Percentiles rank a stretch among this genome's conserved stretches.
Evolutionary conservation across 2,797 vertebrate species (phyloP).

Genomic region (Phaenicophaeus curvirostris): DNA sequence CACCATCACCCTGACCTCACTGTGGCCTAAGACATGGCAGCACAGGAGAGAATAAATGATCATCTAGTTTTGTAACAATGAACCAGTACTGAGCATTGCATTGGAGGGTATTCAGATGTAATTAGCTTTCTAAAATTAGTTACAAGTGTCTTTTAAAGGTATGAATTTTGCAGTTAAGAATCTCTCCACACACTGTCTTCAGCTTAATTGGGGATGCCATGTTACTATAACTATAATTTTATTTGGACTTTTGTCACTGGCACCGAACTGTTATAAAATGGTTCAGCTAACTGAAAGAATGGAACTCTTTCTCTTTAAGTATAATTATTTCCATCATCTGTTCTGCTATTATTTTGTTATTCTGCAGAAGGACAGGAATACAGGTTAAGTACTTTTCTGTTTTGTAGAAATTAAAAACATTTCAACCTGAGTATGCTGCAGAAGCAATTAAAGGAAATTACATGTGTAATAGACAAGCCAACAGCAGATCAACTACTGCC

Average conservation of each 20-base stretch:
- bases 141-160: background rate
- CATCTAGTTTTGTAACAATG: background rate
- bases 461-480: background rate
- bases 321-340: background rate
- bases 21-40: background rate
- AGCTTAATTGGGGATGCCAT: background rate
- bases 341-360: background rate
- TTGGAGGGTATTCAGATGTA: background rate
- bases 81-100: background rate
- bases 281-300: background rate
- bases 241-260: background rate
- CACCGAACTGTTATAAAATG: background rate
- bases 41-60: background rate
- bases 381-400: background rate
- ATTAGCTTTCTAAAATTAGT: background rate
- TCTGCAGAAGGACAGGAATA: background rate
- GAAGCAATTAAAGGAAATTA: background rate
- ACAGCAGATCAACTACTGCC: background rate
- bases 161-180: background rate
- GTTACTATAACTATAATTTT: background rate
- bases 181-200: background rate
- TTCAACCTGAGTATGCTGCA: background rate
- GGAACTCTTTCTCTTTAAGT: background rate
- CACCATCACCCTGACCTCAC: background rate
- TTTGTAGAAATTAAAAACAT: background rate